Conservation (phyloP, 2,113 vertebrate genomes). For the Taxidea taxus region DNA sequence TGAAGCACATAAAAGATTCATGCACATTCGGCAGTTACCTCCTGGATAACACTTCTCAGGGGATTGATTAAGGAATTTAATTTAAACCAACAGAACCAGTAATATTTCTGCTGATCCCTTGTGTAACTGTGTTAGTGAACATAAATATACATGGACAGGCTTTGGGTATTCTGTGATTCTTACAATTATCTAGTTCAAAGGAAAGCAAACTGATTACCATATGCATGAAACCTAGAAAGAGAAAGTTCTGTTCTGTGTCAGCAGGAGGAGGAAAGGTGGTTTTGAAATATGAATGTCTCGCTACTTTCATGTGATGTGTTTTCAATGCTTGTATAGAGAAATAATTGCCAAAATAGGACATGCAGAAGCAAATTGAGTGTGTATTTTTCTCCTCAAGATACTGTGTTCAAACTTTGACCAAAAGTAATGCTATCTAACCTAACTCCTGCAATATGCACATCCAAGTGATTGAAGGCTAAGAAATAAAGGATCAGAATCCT, state of each 20-base stretch:
- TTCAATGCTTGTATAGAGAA: background rate
- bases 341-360: constrained; percentile 18
- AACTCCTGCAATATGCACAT: background rate
- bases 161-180: constrained; percentile 70
- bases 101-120: constrained; percentile 65
- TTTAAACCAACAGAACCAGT: constrained; percentile 76
- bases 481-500: background rate
- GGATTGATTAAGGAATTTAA: constrained; percentile 79
- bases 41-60: constrained; percentile 71
- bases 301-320: constrained; percentile 41
- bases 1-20: constrained; percentile 72
- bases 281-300: constrained; percentile 29
- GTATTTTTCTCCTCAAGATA: background rate
- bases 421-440: background rate
- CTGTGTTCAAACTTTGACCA: background rate
- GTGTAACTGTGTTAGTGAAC: constrained; percentile 66
- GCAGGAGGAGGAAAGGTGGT: constrained; percentile 43
- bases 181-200: constrained; percentile 77
- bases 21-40: constrained; percentile 54
- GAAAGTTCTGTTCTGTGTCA: constrained; percentile 48
- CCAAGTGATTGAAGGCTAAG: background rate
- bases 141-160: constrained; percentile 78
- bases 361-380: background rate
- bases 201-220: constrained; percentile 74
- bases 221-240: constrained; percentile 61